Base-by-base conservation (phyloP, 2,888 invertebrate species). In the Lasioglossum vierecki region DNA sequence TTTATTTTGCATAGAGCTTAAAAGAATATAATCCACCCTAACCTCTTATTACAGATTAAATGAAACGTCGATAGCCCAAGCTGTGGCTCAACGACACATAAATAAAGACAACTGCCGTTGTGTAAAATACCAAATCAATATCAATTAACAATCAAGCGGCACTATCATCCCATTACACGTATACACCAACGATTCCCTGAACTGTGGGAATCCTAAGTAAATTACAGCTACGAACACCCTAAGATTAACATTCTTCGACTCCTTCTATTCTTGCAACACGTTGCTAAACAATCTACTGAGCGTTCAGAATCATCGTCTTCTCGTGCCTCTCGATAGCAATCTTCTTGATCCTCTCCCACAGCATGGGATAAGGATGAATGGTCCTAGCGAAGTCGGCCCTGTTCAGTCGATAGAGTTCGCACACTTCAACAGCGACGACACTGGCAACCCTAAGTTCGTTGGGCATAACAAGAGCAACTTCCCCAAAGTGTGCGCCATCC, bases 401-500 rank as follows among this genome's bases (percentile, higher is more conserved):
- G 71, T 93, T 93, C 18, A 95, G 89, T 46, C 94, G 93, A 82
- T 95, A 95, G 71, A 95, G 88, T 80, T 95, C 95, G 90, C 95
- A 95, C n/a, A 92, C 90, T 76, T 94, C 95, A 4, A 95, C 93
- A 0, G 95, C 95, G 8, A 95, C 92, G 2, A 95, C 95, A 68
- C 94, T 94, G 1, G 95, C 95, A 2, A 95, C 94, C 76, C 95
- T 91, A 30, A 91, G 89, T 53, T 94, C 93, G 39, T 94, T 92
- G 1, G 94, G 93, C 93, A 95, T 94, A 15, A 95, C 92, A 39
- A 95, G 88, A 9, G 95, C 94, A 73, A 95, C 93, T 89, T 95
- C 95, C 1, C 95, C 95, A 77, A 95, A 95, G 84, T 95, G 94
- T 18, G 95, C 94, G 0, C 95, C 95, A 79, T 95, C 95, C 80